phyloP scores from a whole-genome alignment of 2,113 vertebrate genomes.

The Thryonomys swinderianus region DNA sequence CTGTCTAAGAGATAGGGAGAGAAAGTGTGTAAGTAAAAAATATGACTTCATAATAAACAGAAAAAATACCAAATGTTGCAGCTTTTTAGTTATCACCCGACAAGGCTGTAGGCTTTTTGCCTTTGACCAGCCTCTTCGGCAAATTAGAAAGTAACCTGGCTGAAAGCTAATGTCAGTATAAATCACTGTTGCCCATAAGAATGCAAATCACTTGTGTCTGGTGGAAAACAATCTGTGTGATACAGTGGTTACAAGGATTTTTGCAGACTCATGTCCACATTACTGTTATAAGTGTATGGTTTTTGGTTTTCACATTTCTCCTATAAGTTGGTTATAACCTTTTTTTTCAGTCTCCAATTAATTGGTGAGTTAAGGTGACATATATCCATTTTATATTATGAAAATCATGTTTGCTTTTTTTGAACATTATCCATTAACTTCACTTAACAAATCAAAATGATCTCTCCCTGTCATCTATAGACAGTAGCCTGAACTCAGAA shows the following conservation, averaged over 20 bases:
- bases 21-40: background rate
- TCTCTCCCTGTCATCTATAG: background rate
- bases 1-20: background rate
- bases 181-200: conserved; percentile 8
- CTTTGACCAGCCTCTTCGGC: background rate
- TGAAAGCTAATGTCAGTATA: background rate
- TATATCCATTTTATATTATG: background rate
- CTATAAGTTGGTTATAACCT: background rate
- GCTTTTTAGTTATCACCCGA: background rate
- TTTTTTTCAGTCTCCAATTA: background rate
- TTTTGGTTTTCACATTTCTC: conserved; percentile 19
- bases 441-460: background rate
- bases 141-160: background rate
- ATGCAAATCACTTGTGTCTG: background rate
- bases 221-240: background rate
- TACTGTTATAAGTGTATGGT: background rate
- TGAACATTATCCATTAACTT: background rate
- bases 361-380: background rate
- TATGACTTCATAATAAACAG: background rate
- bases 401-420: background rate
- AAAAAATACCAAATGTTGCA: background rate
- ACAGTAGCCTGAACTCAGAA: background rate
- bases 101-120: background rate
- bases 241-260: background rate
- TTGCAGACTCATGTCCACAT: conserved; percentile 40